phyloP scores from a whole-genome alignment of 2,888 invertebrate species.

The Hyposoter didymator region DNA sequence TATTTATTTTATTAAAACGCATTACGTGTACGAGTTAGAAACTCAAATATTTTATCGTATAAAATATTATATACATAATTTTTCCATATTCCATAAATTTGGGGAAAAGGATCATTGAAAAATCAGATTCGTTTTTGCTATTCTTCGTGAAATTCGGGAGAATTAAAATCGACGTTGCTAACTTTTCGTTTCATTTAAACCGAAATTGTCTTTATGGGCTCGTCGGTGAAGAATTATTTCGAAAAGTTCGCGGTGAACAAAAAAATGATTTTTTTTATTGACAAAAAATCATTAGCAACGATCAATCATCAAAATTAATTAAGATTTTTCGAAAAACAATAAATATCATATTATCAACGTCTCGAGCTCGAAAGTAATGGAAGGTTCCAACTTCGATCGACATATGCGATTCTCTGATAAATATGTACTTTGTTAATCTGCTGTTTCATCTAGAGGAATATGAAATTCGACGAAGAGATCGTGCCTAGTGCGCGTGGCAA shows the following conservation, averaged over 20 bases:
- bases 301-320: not conserved
- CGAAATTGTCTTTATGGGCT: not conserved
- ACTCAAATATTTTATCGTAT: conserved; percentile 62
- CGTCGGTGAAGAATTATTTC: conserved; percentile 1
- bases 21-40: conserved; percentile 51
- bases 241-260: not conserved
- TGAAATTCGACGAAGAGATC: conserved; percentile 36
- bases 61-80: conserved; percentile 64
- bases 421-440: conserved; percentile 30
- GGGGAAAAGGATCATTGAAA: not conserved
- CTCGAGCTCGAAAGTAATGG: not conserved
- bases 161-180: not conserved
- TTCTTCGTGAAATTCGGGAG: not conserved
- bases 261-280: not conserved
- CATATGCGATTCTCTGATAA: conserved; percentile 35
- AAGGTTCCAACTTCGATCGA: conserved; percentile 4
- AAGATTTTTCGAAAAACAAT: conserved; percentile 1
- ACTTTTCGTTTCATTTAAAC: not conserved
- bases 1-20: conserved; percentile 55
- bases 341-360: not conserved
- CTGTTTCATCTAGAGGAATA: conserved; percentile 30
- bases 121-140: not conserved
- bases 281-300: not conserved
- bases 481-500: conserved; percentile 47
- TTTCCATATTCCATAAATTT: conserved; percentile 17